These are phyloP conservation scores for Actias luna DNA, from an alignment of 2,888 invertebrate genomes.

Conservation along the genomic window DNA sequence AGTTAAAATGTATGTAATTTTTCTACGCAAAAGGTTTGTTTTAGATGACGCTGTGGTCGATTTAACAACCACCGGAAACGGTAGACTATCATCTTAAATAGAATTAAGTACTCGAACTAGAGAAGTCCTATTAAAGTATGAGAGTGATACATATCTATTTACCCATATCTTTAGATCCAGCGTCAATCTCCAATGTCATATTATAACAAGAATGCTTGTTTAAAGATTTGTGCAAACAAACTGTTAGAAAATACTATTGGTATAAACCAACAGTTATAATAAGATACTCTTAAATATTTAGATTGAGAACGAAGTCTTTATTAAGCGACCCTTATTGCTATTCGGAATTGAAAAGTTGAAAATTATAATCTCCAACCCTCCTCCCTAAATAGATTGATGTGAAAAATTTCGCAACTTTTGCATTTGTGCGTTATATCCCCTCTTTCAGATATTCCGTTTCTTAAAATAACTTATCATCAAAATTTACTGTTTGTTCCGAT, in stretches of 20 bases:
- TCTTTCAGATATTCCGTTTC: slow-evolving; percentile 62
- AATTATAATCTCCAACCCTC: slow-evolving; percentile 16
- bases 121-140: too few species aligned
- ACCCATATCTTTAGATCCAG: too few species aligned
- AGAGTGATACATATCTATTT: too few species aligned
- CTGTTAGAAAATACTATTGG: not conserved
- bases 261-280: not conserved
- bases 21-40: too few species aligned
- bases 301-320: slow-evolving; percentile 14
- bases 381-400: slow-evolving; percentile 31
- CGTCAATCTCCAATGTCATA: too few species aligned
- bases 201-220: too few species aligned
- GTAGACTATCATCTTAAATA: too few species aligned
- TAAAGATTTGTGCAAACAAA: not conserved
- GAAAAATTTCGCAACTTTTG: slow-evolving; percentile 23
- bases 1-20: too few species aligned
- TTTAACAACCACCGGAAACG: too few species aligned
- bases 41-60: too few species aligned
- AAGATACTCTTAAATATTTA: slow-evolving; percentile 1
- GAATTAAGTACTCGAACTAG: too few species aligned
- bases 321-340: slow-evolving; percentile 16
- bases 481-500: slow-evolving; percentile 63
- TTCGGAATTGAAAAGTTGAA: slow-evolving; percentile 20
- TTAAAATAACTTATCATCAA: slow-evolving; percentile 71
- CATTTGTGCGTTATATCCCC: slow-evolving; percentile 33